Evolutionary conservation across 2,797 vertebrate species (phyloP).

Genomic region (Syngnathus acus): DNA sequence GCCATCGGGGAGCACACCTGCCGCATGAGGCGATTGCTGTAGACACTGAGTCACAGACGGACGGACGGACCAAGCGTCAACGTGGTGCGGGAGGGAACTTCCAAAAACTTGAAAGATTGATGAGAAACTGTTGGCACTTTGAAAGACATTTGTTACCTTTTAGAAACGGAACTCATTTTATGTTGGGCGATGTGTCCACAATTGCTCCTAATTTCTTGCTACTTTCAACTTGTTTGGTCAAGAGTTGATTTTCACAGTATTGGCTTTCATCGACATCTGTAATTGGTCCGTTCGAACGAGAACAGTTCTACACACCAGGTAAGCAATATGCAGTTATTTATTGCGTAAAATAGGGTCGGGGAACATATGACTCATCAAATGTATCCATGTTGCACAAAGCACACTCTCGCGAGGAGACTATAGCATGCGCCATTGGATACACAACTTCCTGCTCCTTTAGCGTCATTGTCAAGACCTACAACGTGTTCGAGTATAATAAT

Average conservation of each 20-base stretch:
- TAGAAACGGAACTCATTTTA: background rate
- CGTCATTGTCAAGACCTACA: background rate
- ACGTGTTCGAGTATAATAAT: background rate
- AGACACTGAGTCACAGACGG: slow-evolving; percentile 21
- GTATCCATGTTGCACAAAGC: background rate
- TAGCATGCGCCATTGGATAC: background rate
- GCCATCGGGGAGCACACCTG: slow-evolving; percentile 80
- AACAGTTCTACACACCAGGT: background rate
- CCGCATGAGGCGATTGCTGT: slow-evolving; percentile 79
- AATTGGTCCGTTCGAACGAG: background rate
- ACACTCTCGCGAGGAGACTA: background rate
- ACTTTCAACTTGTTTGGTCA: background rate
- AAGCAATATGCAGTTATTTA: background rate
- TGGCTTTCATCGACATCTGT: background rate
- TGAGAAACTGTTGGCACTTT: background rate
- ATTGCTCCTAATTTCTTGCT: too few relatives aligned
- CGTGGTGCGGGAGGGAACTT: background rate
- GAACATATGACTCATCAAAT: too few relatives aligned
- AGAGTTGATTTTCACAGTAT: background rate
- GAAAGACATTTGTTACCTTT: background rate
- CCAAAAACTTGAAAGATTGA: background rate
- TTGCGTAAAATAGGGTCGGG: background rate
- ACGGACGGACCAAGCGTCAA: background rate
- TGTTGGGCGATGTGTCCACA: too few relatives aligned
- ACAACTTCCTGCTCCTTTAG: background rate